A percentile compares a stretch with the other conserved stretches of the same genome.
Conservation (phyloP, 2,797 vertebrate genomes). For the Basileuterus tristriatus region DNA sequence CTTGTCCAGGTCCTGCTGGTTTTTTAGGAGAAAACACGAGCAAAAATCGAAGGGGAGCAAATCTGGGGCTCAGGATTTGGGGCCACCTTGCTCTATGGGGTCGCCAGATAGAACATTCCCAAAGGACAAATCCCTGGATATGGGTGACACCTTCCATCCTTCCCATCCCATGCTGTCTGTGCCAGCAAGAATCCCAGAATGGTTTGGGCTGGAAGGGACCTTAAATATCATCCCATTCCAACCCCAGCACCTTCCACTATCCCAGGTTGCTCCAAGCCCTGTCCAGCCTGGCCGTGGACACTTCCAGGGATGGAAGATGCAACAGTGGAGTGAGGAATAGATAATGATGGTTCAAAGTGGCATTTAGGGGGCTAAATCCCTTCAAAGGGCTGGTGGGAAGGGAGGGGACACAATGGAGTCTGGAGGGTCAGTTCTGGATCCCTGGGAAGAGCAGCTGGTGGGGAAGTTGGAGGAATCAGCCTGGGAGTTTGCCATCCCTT, state of each 20-base stretch:
- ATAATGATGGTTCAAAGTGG: too few species aligned
- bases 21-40: neutral
- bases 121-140: neutral
- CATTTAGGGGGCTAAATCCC: neutral
- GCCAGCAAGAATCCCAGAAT: neutral
- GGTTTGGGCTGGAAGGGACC: neutral
- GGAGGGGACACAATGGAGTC: neutral
- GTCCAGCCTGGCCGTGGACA: neutral
- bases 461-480: neutral
- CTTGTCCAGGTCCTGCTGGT: neutral
- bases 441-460: neutral
- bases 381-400: neutral
- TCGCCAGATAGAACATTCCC: neutral
- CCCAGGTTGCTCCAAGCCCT: neutral
- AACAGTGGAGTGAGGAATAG: neutral
- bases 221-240: neutral
- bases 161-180: neutral
- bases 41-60: fast-evolving
- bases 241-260: fast-evolving
- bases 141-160: fast-evolving
- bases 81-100: neutral
- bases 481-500: neutral
- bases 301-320: neutral
- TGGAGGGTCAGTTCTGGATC: neutral
- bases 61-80: neutral